These are phyloP conservation scores for Fulica atra DNA, from an alignment of 2,113 vertebrate genomes.

Conservation along the genomic window DNA sequence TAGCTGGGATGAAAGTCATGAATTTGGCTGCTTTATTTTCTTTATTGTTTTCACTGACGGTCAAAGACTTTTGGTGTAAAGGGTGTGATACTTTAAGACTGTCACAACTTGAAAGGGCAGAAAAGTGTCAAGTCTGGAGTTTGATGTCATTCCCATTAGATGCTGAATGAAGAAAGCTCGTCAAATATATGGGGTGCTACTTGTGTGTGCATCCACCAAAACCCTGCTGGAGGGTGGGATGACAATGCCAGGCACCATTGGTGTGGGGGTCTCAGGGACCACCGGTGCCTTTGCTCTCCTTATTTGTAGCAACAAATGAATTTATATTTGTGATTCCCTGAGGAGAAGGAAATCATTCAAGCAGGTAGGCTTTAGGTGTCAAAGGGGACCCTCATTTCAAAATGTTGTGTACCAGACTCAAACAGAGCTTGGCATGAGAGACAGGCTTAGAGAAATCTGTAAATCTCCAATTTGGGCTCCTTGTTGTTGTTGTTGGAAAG, in stretches of 20 bases:
- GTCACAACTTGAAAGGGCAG: neutral
- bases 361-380: neutral
- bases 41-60: neutral
- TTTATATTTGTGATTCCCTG: neutral
- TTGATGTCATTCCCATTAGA: neutral
- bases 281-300: neutral
- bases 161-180: neutral
- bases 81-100: neutral
- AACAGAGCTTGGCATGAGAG: neutral
- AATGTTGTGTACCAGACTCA: neutral
- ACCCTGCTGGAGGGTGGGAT: fast-evolving
- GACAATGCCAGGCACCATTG: neutral
- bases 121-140: neutral
- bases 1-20: neutral
- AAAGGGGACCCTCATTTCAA: neutral
- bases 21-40: neutral
- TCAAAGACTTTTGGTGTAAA: neutral
- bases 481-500: slow-evolving; percentile 10
- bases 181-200: neutral
- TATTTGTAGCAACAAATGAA: neutral
- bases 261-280: neutral
- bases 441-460: neutral
- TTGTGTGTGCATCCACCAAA: neutral
- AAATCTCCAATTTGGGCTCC: neutral
- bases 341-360: neutral